Percentiles rank a stretch among this genome's conserved stretches.
phyloP scores from a whole-genome alignment of 2,888 invertebrate genomes.

The Nephrotoma appendiculata region DNA sequence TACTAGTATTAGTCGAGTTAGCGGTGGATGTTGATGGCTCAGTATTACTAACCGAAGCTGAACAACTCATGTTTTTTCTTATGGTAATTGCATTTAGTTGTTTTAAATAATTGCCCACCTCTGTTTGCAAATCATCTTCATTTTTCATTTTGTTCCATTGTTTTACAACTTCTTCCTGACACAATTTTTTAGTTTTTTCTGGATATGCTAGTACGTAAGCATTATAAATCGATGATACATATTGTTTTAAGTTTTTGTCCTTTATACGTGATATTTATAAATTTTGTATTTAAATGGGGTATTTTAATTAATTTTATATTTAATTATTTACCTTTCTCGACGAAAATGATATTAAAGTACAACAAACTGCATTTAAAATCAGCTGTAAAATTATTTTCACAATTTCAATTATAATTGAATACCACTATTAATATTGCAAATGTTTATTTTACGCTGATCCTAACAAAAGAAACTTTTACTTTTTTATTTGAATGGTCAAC shows the following conservation, averaged over 20 bases:
- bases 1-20: background rate
- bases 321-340: background rate
- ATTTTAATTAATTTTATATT: background rate
- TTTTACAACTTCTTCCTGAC: background rate
- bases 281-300: background rate
- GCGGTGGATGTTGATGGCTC: background rate
- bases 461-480: background rate
- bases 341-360: background rate
- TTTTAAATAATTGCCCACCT: background rate
- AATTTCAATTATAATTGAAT: background rate
- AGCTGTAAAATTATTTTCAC: background rate
- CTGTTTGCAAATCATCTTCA: background rate
- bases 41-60: background rate
- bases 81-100: background rate
- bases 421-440: background rate
- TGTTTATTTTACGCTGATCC: background rate
- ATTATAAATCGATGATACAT: slow-evolving; percentile 1
- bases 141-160: slow-evolving; percentile 1
- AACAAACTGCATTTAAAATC: background rate
- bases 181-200: background rate
- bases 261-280: background rate
- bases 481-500: background rate
- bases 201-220: background rate
- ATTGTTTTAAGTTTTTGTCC: background rate
- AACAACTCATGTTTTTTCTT: background rate